These are phyloP conservation scores for Neoitamus cyanurus DNA, from an alignment of 2,888 invertebrate species.

Conservation along the genomic window DNA sequence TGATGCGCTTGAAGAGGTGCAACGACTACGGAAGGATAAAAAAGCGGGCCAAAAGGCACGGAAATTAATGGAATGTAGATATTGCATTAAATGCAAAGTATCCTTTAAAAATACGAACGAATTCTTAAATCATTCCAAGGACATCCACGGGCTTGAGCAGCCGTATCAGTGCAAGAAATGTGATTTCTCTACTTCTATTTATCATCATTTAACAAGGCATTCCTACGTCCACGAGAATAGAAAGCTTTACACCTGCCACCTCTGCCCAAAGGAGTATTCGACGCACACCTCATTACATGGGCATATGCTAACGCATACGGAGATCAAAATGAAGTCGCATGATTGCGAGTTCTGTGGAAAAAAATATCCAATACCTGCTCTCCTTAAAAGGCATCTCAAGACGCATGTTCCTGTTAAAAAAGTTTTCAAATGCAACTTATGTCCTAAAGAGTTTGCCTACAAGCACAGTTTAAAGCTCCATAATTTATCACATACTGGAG, in stretches of 20 bases:
- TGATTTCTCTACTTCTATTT: background rate
- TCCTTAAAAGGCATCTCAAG: background rate
- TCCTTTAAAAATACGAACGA: background rate
- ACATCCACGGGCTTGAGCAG: background rate
- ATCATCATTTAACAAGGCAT: background rate
- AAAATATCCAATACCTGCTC: background rate
- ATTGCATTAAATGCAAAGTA: background rate
- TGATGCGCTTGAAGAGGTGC: background rate
- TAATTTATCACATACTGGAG: conserved; percentile 30
- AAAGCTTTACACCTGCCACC: background rate
- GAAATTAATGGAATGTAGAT: background rate
- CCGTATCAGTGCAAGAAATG: background rate
- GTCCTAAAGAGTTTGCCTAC: conserved; percentile 14
- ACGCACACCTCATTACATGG: background rate
- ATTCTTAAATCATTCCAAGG: background rate
- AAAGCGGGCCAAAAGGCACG: background rate
- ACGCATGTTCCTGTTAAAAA: background rate
- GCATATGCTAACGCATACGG: background rate
- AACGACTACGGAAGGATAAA: background rate
- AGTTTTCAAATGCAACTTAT: conserved; percentile 9
- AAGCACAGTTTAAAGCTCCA: conserved; percentile 18
- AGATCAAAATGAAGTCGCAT: background rate
- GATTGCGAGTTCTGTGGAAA: conserved; percentile 9
- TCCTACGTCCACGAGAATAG: background rate
- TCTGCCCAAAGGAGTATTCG: background rate